Evolutionary conservation across 2,888 invertebrate genomes (phyloP).

Genomic region (Ganaspis brasiliensis): DNA sequence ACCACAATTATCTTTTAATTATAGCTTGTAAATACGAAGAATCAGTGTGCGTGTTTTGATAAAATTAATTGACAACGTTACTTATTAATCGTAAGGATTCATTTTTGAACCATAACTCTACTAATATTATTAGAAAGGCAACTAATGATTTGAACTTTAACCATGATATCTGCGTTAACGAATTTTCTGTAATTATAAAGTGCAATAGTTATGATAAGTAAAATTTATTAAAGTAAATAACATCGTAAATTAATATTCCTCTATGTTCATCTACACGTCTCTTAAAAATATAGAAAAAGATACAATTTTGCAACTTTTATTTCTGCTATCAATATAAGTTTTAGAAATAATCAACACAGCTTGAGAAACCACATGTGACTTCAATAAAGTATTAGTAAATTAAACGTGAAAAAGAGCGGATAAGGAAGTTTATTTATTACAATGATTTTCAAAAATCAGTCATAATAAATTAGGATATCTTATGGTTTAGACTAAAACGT

Average conservation of each 20-base stretch:
- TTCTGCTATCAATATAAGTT: not conserved
- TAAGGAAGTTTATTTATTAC: too few species aligned
- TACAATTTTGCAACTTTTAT: not conserved
- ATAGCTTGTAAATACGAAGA: not conserved
- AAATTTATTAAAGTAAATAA: constrained; percentile 15
- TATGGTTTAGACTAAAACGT: too few species aligned
- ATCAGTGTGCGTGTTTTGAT: not conserved
- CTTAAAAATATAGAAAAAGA: constrained; percentile 6
- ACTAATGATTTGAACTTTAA: constrained; percentile 35
- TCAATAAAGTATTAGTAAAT: too few species aligned
- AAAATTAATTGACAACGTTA: constrained; percentile 10
- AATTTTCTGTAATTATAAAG: constrained; percentile 15
- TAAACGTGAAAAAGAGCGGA: too few species aligned
- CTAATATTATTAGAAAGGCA: constrained; percentile 16
- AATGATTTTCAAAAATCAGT: too few species aligned
- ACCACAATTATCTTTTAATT: not conserved
- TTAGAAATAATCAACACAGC: not conserved
- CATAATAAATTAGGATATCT: too few species aligned
- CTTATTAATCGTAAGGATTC: constrained; percentile 9
- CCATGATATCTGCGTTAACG: constrained; percentile 27
- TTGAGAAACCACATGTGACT: too few species aligned
- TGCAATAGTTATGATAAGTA: not conserved
- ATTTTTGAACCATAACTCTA: not conserved
- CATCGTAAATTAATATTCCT: not conserved
- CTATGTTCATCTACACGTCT: not conserved